Conservation (phyloP, 2,797 vertebrate species). For the Falco biarmicus region DNA sequence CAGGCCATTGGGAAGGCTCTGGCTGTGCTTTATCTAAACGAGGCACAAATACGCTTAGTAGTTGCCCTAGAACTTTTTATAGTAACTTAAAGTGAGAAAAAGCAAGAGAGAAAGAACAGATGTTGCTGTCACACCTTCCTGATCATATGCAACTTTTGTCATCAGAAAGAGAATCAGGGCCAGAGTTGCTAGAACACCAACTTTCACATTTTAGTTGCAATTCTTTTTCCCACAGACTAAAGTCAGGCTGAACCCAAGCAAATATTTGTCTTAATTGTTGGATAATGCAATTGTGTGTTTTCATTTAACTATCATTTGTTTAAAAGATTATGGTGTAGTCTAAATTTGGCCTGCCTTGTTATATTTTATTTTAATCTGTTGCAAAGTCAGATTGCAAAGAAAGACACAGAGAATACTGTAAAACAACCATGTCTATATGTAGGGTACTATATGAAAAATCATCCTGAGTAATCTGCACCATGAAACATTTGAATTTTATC, state of each 20-base stretch:
- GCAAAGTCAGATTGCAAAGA: background rate
- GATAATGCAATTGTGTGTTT: background rate
- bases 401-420: background rate
- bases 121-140: background rate
- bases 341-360: background rate
- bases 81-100: background rate
- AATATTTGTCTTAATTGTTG: background rate
- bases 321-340: background rate
- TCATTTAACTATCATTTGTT: background rate
- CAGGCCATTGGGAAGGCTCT: conserved; percentile 3
- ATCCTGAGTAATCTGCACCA: conserved; percentile 31
- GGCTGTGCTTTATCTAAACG: conserved; percentile 15
- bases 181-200: background rate
- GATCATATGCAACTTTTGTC: background rate
- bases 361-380: background rate
- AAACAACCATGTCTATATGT: background rate
- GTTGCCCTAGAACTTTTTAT: background rate
- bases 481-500: background rate
- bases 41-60: conserved; percentile 42
- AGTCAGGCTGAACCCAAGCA: background rate
- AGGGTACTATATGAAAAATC: background rate
- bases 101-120: background rate
- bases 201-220: background rate
- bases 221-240: background rate
- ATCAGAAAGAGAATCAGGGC: background rate